A percentile compares a stretch with the other conserved stretches of the same genome.
These are phyloP conservation scores for Nephrotoma flavescens DNA, from an alignment of 2,888 invertebrate genomes.

Conservation along the genomic window DNA sequence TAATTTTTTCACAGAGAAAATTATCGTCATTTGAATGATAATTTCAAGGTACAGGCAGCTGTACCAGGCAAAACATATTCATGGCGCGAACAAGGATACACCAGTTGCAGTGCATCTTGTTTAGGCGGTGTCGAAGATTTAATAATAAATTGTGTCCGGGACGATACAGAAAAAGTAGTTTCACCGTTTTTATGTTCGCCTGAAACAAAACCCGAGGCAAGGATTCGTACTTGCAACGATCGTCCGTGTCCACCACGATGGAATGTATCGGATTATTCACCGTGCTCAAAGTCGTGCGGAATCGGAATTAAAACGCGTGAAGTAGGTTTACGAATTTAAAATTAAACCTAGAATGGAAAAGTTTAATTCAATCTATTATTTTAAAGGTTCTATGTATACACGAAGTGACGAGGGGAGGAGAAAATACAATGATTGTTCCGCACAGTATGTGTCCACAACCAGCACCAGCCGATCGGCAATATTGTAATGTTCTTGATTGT, in stretches of 20 bases:
- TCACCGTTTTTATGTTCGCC: slow-evolving; percentile 78
- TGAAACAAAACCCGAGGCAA: slow-evolving; percentile 74
- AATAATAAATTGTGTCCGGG: slow-evolving; percentile 76
- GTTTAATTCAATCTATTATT: neutral
- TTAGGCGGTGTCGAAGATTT: slow-evolving; percentile 78
- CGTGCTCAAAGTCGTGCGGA: slow-evolving; percentile 87
- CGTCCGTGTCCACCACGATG: slow-evolving; percentile 90
- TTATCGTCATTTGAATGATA: slow-evolving; percentile 21
- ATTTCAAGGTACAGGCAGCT: slow-evolving; percentile 52
- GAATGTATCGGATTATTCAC: slow-evolving; percentile 80
- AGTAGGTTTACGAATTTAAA: slow-evolving; percentile 38
- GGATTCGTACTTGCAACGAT: slow-evolving; percentile 84
- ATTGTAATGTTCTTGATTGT: slow-evolving; percentile 87
- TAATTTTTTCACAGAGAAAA: neutral
- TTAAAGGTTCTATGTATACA: slow-evolving; percentile 28
- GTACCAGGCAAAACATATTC: slow-evolving; percentile 69
- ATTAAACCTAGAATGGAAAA: neutral
- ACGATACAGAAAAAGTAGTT: slow-evolving; percentile 73
- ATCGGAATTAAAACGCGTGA: slow-evolving; percentile 85
- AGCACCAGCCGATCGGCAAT: slow-evolving; percentile 73
- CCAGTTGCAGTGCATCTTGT: slow-evolving; percentile 88
- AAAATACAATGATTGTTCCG: slow-evolving; percentile 83
- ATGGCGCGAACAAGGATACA: slow-evolving; percentile 81
- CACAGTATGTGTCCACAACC: slow-evolving; percentile 84
- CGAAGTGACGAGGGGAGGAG: slow-evolving; percentile 69